Evolutionary conservation across 2,113 vertebrate genomes (phyloP).

Genomic region (Ictalurus punctatus): DNA sequence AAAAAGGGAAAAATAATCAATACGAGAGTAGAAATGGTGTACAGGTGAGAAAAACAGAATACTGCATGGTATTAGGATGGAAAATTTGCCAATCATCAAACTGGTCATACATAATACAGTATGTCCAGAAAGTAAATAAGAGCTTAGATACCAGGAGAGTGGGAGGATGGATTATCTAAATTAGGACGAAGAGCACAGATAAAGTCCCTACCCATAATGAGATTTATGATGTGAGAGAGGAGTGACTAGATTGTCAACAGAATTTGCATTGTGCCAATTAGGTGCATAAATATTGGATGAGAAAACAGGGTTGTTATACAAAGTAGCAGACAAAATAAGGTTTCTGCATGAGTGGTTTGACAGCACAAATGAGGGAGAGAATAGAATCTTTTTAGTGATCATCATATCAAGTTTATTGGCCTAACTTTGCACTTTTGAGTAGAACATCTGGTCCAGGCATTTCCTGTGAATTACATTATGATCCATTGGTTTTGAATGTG

Average conservation of each 20-base stretch:
- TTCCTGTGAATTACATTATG: neutral
- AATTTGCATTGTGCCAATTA: constrained; percentile 26
- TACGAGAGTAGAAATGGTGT: neutral
- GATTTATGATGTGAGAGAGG: neutral
- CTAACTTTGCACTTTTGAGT: neutral
- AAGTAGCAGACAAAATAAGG: neutral
- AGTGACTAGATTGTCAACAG: constrained; percentile 3
- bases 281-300: constrained; percentile 8
- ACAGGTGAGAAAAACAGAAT: neutral
- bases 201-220: neutral
- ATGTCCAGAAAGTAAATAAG: neutral
- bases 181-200: neutral
- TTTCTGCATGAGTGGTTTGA: neutral
- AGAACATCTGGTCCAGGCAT: neutral
- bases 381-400: neutral
- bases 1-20: neutral
- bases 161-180: neutral
- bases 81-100: neutral
- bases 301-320: constrained; percentile 3
- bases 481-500: neutral
- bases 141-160: neutral
- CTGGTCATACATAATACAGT: neutral
- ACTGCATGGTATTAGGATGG: neutral
- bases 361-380: neutral
- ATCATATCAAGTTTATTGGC: neutral